Base-by-base conservation (phyloP, 1,140 invertebrate genomes). In the Chrysomallon squamiferum region DNA sequence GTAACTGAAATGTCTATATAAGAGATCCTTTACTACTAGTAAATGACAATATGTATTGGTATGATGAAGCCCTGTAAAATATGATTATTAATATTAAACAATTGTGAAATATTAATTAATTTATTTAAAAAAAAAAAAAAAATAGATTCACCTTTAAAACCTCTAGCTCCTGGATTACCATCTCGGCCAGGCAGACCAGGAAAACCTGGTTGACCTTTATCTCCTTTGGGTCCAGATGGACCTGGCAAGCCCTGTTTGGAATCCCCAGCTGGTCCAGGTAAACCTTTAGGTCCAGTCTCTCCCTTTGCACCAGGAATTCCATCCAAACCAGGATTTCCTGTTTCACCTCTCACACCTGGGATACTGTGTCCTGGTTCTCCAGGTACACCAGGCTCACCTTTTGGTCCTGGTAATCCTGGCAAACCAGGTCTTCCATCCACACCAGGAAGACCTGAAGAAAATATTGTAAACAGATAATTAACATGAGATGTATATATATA, bases 91-190 rank as follows among this genome's bases (percentile, higher is more conserved):
- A n/a, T n/a, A n/a, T n/a, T n/a, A n/a, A n/a, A n/a, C n/a, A n/a
- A n/a, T n/a, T n/a, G n/a, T n/a, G n/a, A n/a, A n/a, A n/a, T n/a
- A n/a, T n/a, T n/a, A n/a, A n/a, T n/a, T n/a, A n/a, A n/a, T n/a
- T n/a, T n/a, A n/a, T n/a, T n/a, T n/a, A n/a, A n/a, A n/a, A n/a
- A n/a, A n/a, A n/a, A n/a, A n/a, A n/a, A n/a, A n/a, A n/a, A n/a
- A n/a, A n/a, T n/a, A n/a, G n/a, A n/a, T n/a, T n/a, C n/a, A 72
- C 79, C 79, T 71, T 78, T 78, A 3, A 35, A 29, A 49, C 79
- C 79, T 56, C 72, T 71, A 1, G 73, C 1, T 69, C 79, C 79
- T 52, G 74, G 71, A 38, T 62, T 29, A 32, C 81, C 81, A 56
- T 74, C 72, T 29, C 71, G 65, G 52, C 81, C 81, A 54, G 62